Evolutionary conservation across 2,888 invertebrate genomes (phyloP).

Genomic region (Caenorhabditis plicata): DNA sequence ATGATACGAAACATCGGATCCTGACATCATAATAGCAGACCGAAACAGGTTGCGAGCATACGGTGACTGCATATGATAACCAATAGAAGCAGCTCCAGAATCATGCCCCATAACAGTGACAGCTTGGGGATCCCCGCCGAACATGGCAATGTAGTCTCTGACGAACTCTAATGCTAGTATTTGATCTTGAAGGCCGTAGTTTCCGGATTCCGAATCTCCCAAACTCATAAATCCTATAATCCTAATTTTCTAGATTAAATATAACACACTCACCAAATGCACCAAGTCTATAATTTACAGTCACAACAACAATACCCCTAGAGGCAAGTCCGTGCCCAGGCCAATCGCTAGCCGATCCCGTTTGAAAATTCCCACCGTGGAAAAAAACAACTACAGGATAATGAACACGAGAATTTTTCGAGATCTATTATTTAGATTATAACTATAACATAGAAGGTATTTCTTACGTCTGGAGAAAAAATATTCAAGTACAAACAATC

Average conservation of each 20-base stretch:
- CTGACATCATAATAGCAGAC: conserved; percentile 59
- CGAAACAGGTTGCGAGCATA: conserved; percentile 63
- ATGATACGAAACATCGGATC: conserved; percentile 65
- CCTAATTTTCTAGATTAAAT: no score
- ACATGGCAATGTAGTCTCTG: conserved; percentile 76
- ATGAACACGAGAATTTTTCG: conserved; percentile 38
- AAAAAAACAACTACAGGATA: conserved; percentile 71
- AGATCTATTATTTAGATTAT: conserved; percentile 32
- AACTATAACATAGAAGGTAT: background rate
- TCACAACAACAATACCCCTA: conserved; percentile 70
- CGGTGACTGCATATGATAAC: conserved; percentile 68
- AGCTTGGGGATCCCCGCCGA: conserved; percentile 79
- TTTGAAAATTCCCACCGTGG: conserved; percentile 70
- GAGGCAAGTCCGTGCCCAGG: conserved; percentile 70
- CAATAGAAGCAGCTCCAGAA: conserved; percentile 70
- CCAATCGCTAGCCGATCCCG: conserved; percentile 68
- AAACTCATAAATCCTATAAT: conserved; percentile 69
- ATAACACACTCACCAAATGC: no score
- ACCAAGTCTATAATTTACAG: conserved; percentile 71
- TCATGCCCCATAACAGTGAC: conserved; percentile 84
- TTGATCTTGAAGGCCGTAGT: conserved; percentile 70
- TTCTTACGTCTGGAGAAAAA: conserved; percentile 77
- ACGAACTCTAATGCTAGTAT: conserved; percentile 68
- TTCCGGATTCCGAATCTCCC: conserved; percentile 70
- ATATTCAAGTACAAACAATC: conserved; percentile 92